phyloP scores from a whole-genome alignment of 2,888 invertebrate genomes.

The Drosophila anomalata region DNA sequence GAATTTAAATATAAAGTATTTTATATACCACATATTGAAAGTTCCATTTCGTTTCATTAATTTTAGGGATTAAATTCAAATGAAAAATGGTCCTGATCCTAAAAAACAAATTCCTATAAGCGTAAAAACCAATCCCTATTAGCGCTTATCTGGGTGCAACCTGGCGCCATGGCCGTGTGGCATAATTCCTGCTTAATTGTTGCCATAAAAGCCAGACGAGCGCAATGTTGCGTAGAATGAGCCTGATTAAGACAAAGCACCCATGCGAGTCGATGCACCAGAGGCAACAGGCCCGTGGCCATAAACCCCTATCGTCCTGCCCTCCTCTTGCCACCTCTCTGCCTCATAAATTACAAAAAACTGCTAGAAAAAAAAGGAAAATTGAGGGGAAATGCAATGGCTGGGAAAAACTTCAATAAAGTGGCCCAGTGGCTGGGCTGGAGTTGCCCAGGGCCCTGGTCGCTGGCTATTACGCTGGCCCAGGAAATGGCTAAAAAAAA shows the following conservation, averaged over 20 bases:
- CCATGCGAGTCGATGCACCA: constrained; percentile 44
- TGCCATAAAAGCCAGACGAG: constrained; percentile 49
- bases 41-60: too few species aligned
- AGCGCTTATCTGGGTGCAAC: neutral
- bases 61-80: neutral
- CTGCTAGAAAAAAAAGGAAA: constrained; percentile 5
- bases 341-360: constrained; percentile 54
- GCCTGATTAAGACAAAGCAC: constrained; percentile 72
- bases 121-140: neutral
- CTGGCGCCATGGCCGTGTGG: constrained; percentile 34
- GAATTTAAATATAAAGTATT: too few species aligned
- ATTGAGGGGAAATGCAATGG: constrained; percentile 18
- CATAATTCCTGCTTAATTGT: constrained; percentile 64
- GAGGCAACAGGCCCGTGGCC: constrained; percentile 37
- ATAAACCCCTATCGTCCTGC: constrained; percentile 1
- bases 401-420: constrained; percentile 46
- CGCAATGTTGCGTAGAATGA: constrained; percentile 61
- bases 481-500: constrained; percentile 22
- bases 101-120: neutral
- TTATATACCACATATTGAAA: too few species aligned
- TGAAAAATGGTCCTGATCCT: neutral
- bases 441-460: constrained; percentile 18
- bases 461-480: constrained; percentile 35
- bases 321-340: constrained; percentile 9
- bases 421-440: constrained; percentile 24